phyloP scores from a whole-genome alignment of 2,888 invertebrate genomes.

The Patella caerulea region DNA sequence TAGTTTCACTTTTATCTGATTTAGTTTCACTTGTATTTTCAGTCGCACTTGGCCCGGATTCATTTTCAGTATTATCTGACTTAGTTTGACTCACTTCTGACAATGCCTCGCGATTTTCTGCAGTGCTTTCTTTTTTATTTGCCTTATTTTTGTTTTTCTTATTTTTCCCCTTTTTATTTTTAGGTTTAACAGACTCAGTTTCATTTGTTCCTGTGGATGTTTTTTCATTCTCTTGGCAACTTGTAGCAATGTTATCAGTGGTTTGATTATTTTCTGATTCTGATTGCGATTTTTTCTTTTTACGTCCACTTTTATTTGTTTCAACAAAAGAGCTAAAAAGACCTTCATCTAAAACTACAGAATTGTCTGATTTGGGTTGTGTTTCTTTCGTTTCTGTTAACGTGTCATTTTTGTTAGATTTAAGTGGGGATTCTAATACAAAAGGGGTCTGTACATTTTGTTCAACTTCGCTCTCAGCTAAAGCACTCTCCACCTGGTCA shows the following conservation, averaged over 20 bases:
- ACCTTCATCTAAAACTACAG: neutral
- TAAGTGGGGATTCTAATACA: neutral
- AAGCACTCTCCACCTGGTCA: too few species aligned
- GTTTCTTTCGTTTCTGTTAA: neutral
- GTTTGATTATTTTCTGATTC: neutral
- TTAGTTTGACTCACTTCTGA: too few species aligned
- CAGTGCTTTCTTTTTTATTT: too few species aligned
- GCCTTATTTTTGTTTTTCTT: too few species aligned
- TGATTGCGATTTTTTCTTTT: neutral
- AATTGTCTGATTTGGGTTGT: too few species aligned
- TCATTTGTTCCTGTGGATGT: too few species aligned
- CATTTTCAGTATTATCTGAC: too few species aligned
- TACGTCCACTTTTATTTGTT: neutral
- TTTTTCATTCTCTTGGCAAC: too few species aligned
- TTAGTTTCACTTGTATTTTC: conserved; percentile 13
- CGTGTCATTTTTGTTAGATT: neutral
- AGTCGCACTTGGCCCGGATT: neutral
- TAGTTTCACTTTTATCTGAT: neutral
- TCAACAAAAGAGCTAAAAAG: neutral
- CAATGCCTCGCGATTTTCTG: too few species aligned
- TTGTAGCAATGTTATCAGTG: neutral
- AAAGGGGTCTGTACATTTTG: neutral
- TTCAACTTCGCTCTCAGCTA: too few species aligned
- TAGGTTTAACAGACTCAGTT: too few species aligned
- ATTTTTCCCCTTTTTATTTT: too few species aligned